phyloP scores from a whole-genome alignment of 2,888 invertebrate genomes.

The Elegia similella region DNA sequence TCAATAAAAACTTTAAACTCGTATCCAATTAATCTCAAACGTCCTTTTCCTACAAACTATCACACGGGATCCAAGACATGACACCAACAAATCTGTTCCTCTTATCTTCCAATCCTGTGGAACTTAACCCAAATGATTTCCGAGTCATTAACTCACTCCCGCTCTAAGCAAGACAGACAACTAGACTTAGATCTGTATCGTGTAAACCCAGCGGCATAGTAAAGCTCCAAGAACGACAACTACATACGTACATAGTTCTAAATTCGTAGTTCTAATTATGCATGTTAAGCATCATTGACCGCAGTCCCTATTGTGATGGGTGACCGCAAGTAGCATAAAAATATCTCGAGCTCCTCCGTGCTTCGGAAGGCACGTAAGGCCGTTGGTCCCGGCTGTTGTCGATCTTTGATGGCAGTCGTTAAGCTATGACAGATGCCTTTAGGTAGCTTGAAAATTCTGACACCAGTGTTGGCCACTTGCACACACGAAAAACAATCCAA shows the following conservation, averaged over 20 bases:
- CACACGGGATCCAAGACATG: conserved; percentile 45
- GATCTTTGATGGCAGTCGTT: too few species aligned
- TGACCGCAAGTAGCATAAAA: too few species aligned
- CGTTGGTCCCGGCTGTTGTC: too few species aligned
- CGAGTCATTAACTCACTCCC: conserved; percentile 76
- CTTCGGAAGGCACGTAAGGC: too few species aligned
- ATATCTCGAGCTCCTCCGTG: too few species aligned
- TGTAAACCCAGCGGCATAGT: conserved; percentile 55
- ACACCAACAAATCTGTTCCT: conserved; percentile 75
- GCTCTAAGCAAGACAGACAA: conserved; percentile 80
- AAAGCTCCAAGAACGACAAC: not conserved
- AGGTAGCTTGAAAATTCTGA: too few species aligned
- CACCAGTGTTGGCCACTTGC: too few species aligned
- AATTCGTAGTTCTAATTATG: too few species aligned
- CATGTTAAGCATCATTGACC: too few species aligned
- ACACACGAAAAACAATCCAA: too few species aligned
- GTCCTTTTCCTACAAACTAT: conserved; percentile 28
- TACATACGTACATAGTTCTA: not conserved
- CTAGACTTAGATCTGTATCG: conserved; percentile 78
- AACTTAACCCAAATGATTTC: conserved; percentile 80
- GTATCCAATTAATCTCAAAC: conserved; percentile 8
- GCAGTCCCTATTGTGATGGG: too few species aligned
- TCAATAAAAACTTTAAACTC: conserved; percentile 4
- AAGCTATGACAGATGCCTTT: too few species aligned
- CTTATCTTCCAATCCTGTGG: conserved; percentile 76